phyloP scores from a whole-genome alignment of 2,113 vertebrate species.

The Lanius ludovicianus region DNA sequence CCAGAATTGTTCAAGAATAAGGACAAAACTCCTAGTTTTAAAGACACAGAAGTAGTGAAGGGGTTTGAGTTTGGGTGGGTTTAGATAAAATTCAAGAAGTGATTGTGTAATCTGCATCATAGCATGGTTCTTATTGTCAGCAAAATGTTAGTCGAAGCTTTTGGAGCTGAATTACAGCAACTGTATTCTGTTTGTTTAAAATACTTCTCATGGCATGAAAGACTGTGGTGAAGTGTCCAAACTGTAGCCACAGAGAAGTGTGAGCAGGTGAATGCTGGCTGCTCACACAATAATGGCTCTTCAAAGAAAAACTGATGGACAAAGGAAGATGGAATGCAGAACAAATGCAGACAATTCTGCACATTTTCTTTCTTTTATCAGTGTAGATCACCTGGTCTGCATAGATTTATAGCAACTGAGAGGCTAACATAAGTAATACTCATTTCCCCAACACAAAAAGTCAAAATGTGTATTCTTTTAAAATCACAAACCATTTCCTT shows the following conservation, averaged over 20 bases:
- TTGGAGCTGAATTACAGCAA: not conserved
- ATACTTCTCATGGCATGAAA: not conserved
- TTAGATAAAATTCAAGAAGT: not conserved
- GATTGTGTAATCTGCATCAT: not conserved
- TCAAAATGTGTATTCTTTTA: not conserved
- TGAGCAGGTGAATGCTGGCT: not conserved
- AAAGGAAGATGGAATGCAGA: not conserved
- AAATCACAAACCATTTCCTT: not conserved
- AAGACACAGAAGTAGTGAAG: not conserved
- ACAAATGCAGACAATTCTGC: not conserved
- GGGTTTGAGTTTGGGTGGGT: not conserved
- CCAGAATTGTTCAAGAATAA: not conserved
- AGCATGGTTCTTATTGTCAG: not conserved
- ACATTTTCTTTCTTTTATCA: not conserved
- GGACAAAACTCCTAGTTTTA: not conserved
- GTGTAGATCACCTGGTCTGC: not conserved
- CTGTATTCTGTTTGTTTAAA: not conserved
- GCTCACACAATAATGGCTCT: not conserved
- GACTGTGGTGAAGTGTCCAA: not conserved
- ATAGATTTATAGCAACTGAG: not conserved
- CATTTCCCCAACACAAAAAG: not conserved
- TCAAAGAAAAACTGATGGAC: not conserved
- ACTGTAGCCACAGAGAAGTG: not conserved
- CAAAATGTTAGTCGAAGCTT: not conserved
- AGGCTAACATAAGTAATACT: not conserved